Percentiles rank a stretch among this genome's conserved stretches.
Conservation (phyloP, 1,140 invertebrate genomes). For the Lepidurus packardi region DNA sequence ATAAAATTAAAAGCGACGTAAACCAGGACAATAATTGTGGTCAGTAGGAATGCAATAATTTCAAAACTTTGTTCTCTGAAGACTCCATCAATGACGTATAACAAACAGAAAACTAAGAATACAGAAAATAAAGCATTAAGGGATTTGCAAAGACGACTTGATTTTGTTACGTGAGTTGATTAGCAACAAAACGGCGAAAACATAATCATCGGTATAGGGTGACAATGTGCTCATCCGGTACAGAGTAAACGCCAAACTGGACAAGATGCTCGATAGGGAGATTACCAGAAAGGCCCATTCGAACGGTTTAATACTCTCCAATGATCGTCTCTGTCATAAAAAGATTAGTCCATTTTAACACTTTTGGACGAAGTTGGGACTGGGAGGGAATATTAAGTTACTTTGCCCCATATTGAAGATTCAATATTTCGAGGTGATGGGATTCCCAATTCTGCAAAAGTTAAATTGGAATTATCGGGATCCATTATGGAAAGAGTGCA, state of each 20-base stretch:
- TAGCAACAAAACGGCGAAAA: slow-evolving; percentile 13
- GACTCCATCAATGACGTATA: slow-evolving; percentile 25
- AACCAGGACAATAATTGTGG: slow-evolving; percentile 24
- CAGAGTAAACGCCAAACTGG: slow-evolving; percentile 23
- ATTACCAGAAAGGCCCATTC: slow-evolving; percentile 3
- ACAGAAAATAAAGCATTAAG: not conserved
- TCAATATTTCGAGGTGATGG: not conserved
- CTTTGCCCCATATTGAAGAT: slow-evolving; percentile 25
- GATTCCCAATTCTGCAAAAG: not conserved
- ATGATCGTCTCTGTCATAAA: slow-evolving; percentile 8
- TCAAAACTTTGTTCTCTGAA: slow-evolving; percentile 29
- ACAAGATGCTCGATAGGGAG: not conserved
- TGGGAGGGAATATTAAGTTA: not conserved
- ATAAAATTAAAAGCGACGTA: slow-evolving; percentile 25
- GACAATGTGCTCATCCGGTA: slow-evolving; percentile 10
- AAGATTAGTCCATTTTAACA: not conserved
- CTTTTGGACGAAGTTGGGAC: not conserved
- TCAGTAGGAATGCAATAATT: slow-evolving; percentile 24
- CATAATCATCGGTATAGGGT: not conserved
- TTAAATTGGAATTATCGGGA: not conserved
- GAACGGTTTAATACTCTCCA: slow-evolving; percentile 15
- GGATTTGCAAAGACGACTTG: not conserved
- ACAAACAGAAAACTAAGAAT: slow-evolving; percentile 24
- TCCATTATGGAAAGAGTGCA: not conserved
- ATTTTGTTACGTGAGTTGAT: slow-evolving; percentile 23